Evolutionary conservation across 2,888 invertebrate genomes (phyloP).

Genomic region (Sarcophaga carnaria): DNA sequence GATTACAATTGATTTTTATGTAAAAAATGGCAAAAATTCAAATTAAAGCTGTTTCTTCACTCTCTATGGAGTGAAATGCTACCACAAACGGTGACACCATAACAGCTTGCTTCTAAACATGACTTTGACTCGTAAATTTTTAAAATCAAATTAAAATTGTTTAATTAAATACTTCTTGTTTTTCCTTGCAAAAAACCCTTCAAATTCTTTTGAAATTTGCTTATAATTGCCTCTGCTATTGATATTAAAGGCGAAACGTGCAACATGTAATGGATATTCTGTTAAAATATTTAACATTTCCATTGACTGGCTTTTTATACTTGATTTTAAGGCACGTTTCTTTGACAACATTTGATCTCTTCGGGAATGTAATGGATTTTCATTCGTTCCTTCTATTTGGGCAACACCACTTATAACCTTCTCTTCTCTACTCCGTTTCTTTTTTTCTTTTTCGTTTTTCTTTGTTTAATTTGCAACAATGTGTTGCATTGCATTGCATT

Average conservation of each 20-base stretch:
- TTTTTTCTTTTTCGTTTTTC: too few species aligned
- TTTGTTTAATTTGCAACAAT: constrained; percentile 52
- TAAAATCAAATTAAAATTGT: background rate
- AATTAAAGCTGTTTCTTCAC: too few species aligned
- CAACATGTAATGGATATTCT: background rate
- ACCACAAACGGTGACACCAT: too few species aligned
- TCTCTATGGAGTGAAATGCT: too few species aligned
- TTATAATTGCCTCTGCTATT: background rate
- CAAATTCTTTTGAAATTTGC: background rate
- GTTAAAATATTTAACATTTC: constrained; percentile 18
- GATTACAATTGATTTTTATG: too few species aligned
- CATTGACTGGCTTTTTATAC: constrained; percentile 9
- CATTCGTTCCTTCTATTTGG: constrained; percentile 29
- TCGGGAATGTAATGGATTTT: constrained; percentile 37
- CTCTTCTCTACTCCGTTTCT: constrained; percentile 15
- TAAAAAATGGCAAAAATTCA: too few species aligned
- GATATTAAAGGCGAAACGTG: constrained; percentile 14
- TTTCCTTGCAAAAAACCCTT: too few species aligned
- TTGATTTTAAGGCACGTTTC: constrained; percentile 53
- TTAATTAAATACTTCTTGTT: background rate
- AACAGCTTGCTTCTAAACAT: too few species aligned
- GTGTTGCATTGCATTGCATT: constrained; percentile 27
- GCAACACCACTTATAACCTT: constrained; percentile 51
- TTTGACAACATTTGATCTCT: constrained; percentile 54
- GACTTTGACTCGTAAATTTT: too few species aligned